phyloP scores from a whole-genome alignment of 2,797 vertebrate species.

The Heterohyrax brucei region DNA sequence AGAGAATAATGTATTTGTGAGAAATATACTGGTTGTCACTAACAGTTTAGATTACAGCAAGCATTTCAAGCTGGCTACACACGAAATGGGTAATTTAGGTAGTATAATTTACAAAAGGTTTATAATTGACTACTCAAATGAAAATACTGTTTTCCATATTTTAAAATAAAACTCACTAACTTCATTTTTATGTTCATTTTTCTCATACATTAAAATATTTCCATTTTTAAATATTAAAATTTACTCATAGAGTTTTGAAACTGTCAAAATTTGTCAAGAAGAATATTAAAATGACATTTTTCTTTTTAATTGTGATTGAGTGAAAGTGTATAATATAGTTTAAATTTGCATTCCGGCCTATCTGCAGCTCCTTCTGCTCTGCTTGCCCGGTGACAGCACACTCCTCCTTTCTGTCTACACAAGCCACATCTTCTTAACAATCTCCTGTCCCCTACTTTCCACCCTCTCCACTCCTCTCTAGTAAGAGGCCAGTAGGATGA shows the following conservation, averaged over 20 bases:
- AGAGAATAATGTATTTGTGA: conserved; percentile 51
- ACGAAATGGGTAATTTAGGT: not conserved
- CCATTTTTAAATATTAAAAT: not conserved
- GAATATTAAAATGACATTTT: not conserved
- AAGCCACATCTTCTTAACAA: too few species aligned
- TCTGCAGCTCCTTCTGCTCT: too few species aligned
- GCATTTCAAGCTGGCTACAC: conserved; percentile 46
- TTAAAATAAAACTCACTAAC: not conserved
- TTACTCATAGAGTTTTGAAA: not conserved
- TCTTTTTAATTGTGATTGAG: too few species aligned
- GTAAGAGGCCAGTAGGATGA: too few species aligned
- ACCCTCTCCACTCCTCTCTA: too few species aligned
- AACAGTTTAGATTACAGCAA: conserved; percentile 74
- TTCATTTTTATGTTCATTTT: conserved; percentile 17
- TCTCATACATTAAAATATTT: not conserved
- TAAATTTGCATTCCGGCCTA: too few species aligned
- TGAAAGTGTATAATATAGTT: too few species aligned
- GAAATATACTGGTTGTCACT: conserved; percentile 72
- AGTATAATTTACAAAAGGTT: conserved; percentile 47
- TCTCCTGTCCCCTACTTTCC: too few species aligned
- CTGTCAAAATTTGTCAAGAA: not conserved
- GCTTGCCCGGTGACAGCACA: too few species aligned
- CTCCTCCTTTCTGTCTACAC: too few species aligned
- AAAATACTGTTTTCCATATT: not conserved
- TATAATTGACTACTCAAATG: conserved; percentile 66